Evolutionary conservation across 2,113 vertebrate genomes (phyloP).

Genomic region (Brachionichthys hirsutus): DNA sequence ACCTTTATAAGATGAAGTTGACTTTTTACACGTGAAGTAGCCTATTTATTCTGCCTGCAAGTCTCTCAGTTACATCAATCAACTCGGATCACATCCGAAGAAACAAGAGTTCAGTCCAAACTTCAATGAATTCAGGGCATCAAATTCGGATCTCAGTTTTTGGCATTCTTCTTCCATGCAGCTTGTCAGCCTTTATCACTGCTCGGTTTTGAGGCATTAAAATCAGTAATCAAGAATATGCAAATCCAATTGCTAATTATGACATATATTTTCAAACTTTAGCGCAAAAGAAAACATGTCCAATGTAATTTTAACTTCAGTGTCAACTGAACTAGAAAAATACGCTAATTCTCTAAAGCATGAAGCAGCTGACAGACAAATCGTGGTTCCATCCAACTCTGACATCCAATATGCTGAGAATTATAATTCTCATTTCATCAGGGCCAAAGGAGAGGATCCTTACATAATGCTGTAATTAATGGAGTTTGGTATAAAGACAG

Average conservation of each 20-base stretch:
- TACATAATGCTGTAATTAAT: slow-evolving; percentile 53
- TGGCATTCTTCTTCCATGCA: slow-evolving; percentile 6
- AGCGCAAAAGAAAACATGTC: slow-evolving; percentile 25
- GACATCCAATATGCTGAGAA: slow-evolving; percentile 18
- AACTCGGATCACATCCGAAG: not conserved
- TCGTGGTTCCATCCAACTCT: slow-evolving; percentile 14
- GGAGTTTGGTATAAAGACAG: slow-evolving; percentile 52
- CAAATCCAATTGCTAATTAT: slow-evolving; percentile 20
- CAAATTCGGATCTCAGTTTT: slow-evolving; percentile 28
- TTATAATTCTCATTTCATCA: slow-evolving; percentile 32
- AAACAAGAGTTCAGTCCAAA: slow-evolving; percentile 6
- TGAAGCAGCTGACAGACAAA: slow-evolving; percentile 16
- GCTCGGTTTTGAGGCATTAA: slow-evolving; percentile 11
- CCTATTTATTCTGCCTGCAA: no score
- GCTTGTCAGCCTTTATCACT: slow-evolving; percentile 29
- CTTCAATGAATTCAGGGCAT: not conserved
- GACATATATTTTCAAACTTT: slow-evolving; percentile 32
- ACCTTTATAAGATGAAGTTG: no score
- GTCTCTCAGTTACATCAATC: no score
- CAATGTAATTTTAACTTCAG: slow-evolving; percentile 38
- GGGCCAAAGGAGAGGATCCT: slow-evolving; percentile 34
- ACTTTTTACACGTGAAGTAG: no score
- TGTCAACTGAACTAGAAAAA: slow-evolving; percentile 17
- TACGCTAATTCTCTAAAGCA: not conserved
- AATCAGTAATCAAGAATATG: slow-evolving; percentile 5